phyloP scores from a whole-genome alignment of 2,113 vertebrate genomes.

The Callocephalon fimbriatum region DNA sequence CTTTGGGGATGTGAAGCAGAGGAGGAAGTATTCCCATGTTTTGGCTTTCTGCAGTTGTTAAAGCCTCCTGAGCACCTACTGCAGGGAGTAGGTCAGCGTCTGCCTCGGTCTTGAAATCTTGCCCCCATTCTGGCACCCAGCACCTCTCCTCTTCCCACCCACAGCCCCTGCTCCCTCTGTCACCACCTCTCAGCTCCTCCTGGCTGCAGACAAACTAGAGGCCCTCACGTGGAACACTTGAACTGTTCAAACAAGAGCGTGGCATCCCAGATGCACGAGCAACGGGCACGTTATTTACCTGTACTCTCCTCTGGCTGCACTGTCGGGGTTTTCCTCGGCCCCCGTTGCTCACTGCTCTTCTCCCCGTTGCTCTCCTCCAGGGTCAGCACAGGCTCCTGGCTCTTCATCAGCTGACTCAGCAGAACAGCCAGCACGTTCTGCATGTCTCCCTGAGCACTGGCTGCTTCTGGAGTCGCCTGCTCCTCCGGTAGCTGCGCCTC shows the following conservation, averaged over 20 bases:
- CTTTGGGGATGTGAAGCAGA: background rate
- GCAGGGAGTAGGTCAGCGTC: background rate
- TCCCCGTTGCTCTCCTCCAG: constrained; percentile 92
- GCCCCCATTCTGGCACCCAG: background rate
- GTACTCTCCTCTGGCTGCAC: constrained; percentile 77
- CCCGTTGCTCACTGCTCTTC: constrained; percentile 85
- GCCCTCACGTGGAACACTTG: background rate
- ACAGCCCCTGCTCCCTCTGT: background rate
- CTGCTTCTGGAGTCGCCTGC: constrained; percentile 75
- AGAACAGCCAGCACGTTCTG: constrained; percentile 92
- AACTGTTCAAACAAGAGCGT: background rate
- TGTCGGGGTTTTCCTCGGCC: constrained; percentile 75
- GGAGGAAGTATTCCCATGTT: background rate
- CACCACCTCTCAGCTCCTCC: accelerated
- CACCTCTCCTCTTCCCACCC: background rate
- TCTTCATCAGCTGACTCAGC: constrained; percentile 94
- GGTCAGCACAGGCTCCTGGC: constrained; percentile 84
- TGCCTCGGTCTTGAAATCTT: background rate
- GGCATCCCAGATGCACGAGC: constrained; percentile 53
- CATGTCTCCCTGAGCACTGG: constrained; percentile 88
- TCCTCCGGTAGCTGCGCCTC: constrained; percentile 78
- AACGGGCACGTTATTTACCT: constrained; percentile 75
- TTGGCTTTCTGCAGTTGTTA: background rate
- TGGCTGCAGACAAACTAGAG: background rate
- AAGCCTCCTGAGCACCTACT: background rate